Evolutionary conservation across 2,797 vertebrate species (phyloP).

Genomic region (Arnoldichthys spilopterus): DNA sequence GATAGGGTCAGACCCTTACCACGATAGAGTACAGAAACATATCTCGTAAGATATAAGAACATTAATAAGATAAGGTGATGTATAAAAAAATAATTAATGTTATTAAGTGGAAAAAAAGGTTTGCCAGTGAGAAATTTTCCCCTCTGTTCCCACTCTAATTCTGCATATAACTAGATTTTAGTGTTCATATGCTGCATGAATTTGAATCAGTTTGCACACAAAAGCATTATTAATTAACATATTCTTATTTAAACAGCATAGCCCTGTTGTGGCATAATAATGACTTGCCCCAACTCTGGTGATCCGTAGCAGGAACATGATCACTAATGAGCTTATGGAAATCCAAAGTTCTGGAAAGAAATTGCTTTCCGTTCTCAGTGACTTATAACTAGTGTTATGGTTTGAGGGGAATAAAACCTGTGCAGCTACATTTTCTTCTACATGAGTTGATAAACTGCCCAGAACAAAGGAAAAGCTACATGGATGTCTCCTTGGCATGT

Average conservation of each 20-base stretch:
- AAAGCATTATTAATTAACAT: slow-evolving; percentile 70
- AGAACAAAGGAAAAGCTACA: slow-evolving; percentile 36
- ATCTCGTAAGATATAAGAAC: neutral
- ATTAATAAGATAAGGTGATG: slow-evolving; percentile 7
- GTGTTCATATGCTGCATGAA: slow-evolving; percentile 58
- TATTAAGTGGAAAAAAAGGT: slow-evolving; percentile 30
- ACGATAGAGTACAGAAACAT: neutral
- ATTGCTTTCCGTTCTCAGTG: slow-evolving; percentile 65
- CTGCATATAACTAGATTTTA: slow-evolving; percentile 57
- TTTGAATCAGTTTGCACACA: slow-evolving; percentile 63
- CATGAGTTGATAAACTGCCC: slow-evolving; percentile 46
- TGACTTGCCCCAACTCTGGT: slow-evolving; percentile 63
- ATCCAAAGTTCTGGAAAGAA: slow-evolving; percentile 66
- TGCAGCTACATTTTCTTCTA: slow-evolving; percentile 39
- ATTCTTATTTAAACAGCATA: slow-evolving; percentile 68
- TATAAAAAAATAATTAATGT: slow-evolving; percentile 11
- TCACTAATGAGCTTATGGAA: slow-evolving; percentile 77
- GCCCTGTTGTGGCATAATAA: slow-evolving; percentile 68
- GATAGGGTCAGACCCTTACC: neutral
- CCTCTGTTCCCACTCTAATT: slow-evolving; percentile 53
- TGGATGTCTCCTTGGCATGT: slow-evolving; percentile 15
- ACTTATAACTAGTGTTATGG: slow-evolving; percentile 57
- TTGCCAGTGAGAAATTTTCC: slow-evolving; percentile 42
- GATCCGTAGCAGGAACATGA: slow-evolving; percentile 65
- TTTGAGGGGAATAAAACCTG: slow-evolving; percentile 52